Conservation (phyloP, 2,113 vertebrate species). For the Zosterops hypoxanthus region DNA sequence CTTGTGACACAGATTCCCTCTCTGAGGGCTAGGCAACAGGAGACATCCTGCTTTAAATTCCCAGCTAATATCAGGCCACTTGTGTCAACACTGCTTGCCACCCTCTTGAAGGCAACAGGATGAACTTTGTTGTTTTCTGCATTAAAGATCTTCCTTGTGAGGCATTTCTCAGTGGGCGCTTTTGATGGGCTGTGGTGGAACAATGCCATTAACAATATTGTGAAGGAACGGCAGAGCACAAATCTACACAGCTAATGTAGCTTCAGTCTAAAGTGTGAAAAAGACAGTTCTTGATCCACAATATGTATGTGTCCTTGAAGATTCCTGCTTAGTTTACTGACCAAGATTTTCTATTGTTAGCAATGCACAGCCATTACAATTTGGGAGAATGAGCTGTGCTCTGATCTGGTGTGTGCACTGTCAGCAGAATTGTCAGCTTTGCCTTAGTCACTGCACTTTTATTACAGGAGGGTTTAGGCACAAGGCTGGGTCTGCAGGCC, state of each 20-base stretch:
- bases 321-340: constrained; percentile 23
- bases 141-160: neutral
- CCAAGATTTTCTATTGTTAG: constrained; percentile 44
- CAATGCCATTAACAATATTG: neutral
- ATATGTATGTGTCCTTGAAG: constrained; percentile 14
- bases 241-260: neutral
- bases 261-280: neutral
- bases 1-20: neutral
- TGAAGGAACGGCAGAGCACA: neutral
- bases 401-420: neutral
- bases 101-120: neutral
- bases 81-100: neutral
- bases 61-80: neutral
- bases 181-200: neutral
- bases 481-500: neutral
- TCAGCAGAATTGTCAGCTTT: constrained; percentile 36
- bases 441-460: constrained; percentile 8
- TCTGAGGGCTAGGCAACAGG: neutral
- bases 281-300: neutral
- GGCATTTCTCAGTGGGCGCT: neutral
- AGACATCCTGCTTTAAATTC: neutral
- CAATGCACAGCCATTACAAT: constrained; percentile 5
- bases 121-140: neutral
- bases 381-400: neutral
- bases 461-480: neutral